A percentile compares a stretch with the other conserved stretches of the same genome.
Conservation (phyloP, 1,140 invertebrate genomes). For the Thaumatotibia leucotreta region DNA sequence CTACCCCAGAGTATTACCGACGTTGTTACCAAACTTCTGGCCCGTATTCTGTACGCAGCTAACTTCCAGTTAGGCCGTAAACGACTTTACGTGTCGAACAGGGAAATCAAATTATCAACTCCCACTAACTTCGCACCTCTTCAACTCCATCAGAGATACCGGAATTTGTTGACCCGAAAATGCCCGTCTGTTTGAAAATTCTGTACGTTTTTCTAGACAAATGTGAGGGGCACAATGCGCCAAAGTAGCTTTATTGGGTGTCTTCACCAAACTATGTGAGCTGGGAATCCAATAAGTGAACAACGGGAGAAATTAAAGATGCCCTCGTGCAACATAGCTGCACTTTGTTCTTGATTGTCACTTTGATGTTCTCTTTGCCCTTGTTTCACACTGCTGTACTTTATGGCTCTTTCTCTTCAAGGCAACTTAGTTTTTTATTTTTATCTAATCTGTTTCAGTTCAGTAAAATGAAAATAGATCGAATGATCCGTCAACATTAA, state of each 20-base stretch:
- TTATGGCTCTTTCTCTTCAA: neutral
- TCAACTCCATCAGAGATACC: slow-evolving; percentile 41
- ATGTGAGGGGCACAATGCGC: slow-evolving; percentile 48
- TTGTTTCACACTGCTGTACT: neutral
- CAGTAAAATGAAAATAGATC: neutral
- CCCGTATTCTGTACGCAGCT: slow-evolving; percentile 44
- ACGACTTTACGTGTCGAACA: slow-evolving; percentile 69
- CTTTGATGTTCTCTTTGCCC: slow-evolving; percentile 40
- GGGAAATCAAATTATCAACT: slow-evolving; percentile 73
- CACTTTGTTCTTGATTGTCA: slow-evolving; percentile 37
- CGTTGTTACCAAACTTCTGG: slow-evolving; percentile 38
- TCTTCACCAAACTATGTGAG: slow-evolving; percentile 60
- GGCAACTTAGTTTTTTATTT: neutral
- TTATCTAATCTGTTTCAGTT: slow-evolving; percentile 1
- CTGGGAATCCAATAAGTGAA: slow-evolving; percentile 66
- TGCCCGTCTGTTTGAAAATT: slow-evolving; percentile 59
- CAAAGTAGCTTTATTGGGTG: slow-evolving; percentile 69
- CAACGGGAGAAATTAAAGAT: slow-evolving; percentile 60
- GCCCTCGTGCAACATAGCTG: slow-evolving; percentile 37
- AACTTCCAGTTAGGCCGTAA: slow-evolving; percentile 62
- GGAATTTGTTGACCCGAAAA: slow-evolving; percentile 52
- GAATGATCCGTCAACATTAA: neutral
- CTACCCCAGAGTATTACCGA: slow-evolving; percentile 32
- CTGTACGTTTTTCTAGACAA: slow-evolving; percentile 54
- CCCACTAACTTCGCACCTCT: slow-evolving; percentile 57